Evolutionary conservation across 2,113 vertebrate genomes (phyloP), one percentile per base, ranked within the genome.

Genomic region (Scytalopus superciliaris): DNA sequence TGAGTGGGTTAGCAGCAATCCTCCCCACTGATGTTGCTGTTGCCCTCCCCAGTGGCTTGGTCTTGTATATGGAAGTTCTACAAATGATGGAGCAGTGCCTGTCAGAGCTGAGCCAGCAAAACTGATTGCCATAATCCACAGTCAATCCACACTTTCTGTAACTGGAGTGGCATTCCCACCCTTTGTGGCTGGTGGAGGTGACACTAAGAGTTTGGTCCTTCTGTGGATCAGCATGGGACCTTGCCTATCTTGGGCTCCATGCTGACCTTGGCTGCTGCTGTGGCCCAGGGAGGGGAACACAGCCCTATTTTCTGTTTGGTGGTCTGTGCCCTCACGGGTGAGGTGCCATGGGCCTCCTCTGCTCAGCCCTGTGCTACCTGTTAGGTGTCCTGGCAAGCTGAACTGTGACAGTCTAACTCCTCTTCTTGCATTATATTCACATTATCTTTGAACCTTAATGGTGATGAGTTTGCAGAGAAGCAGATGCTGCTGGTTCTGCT

Each of bases 401-500:
- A 73, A 45, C 49, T 0, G 2, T n/a, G 33, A 24, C 4, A 4
- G 23, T 44, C 14, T 27, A 47, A 52, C n/a, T 47, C 33, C 33
- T 37, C 47, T 75, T 55, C 84, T 93, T 89, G 91, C 64, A 76
- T 94, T 95, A 66, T 70, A 57, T 40, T 86, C 59, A 81, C 6
- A n/a, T 53, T 19, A 28, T 74, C 63, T 73, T 55, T 39, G 45
- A 57, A 57, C 42, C 67, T 45, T 90, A 49, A 53, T 44, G 74
- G 64, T 57, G 59, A 62, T 53, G 70, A 60, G 62, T 74, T 87
- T 53, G 84, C 15, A 6, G 60, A 69, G 59, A 79, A 85, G 59
- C 82, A 92, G 85, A 63, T 96, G 86, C 80, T 97, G 92, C 84
- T 76, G 53, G 55, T 85, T 69, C 24, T 85, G 68, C 63, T 24